Base-by-base conservation (phyloP, 1,140 invertebrate genomes). In the Campoletis sonorensis region DNA sequence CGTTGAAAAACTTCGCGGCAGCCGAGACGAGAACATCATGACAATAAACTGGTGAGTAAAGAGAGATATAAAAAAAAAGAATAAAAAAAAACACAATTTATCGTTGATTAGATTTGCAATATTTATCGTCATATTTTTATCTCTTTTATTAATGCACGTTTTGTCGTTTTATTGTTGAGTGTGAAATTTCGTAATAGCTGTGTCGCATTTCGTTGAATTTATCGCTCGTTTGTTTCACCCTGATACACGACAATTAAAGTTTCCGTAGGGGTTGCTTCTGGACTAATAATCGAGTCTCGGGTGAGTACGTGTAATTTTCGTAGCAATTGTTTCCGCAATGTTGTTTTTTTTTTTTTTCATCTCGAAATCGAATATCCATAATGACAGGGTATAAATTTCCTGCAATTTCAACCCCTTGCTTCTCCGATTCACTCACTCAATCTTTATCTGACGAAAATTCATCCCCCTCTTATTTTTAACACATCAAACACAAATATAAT, bases 31-130 rank as follows among this genome's bases (percentile, higher is more conserved):
- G 33, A 71, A 30, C 61, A 82, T 45, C 76, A 82, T 82, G 81
- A 75, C 72, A 64, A 68, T 67, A 72, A 79, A 23, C 79, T 51
- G 81, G 81, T 82, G 79, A 82, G 81, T 82, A 72, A 26, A 1
- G 10, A 23, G 8, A 51, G 40, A 77, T 68, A 68, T 23, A 3
- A 78, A 64, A 51, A 21, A 21, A 67, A 2, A 11, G 40, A 23
- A 61, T 58, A 78, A 64, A 51, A 21, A 21, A 67, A 2, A 11
- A 40, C 33, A 61, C 58, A 58, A n/a, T 58, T 58, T 77, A 16
- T 58, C 27, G 1, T 51, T 75, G 0, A 61, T 49, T n/a, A 18
- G n/a, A 21, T 76, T 76, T 40, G 18, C 4, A 45, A 58, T 64
- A 21, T 54, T 30, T 37, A 70, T 15, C 10, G 13, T 8, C n/a